Conservation (phyloP, 2,888 invertebrate species). For the Epirrhoe alternata region DNA sequence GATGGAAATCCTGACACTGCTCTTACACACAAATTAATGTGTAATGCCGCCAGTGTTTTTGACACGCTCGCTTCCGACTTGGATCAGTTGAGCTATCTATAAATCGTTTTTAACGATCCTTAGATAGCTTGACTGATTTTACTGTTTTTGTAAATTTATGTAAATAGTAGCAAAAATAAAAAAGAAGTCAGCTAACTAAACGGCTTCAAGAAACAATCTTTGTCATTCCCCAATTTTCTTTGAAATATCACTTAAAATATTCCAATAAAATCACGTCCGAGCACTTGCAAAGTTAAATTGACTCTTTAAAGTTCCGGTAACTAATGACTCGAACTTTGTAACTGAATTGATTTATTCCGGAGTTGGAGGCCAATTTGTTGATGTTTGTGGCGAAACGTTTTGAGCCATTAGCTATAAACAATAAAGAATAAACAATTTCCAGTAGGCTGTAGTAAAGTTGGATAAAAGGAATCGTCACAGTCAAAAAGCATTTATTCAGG, state of each 20-base stretch:
- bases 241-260: slow-evolving; percentile 10
- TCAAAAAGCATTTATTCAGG: no score
- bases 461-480: slow-evolving; percentile 1
- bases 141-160: no score
- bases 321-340: slow-evolving; percentile 38
- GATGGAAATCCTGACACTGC: no score
- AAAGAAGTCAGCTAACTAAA: not conserved
- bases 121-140: no score
- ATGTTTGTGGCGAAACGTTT: slow-evolving; percentile 25
- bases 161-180: no score
- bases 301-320: slow-evolving; percentile 42
- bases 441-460: not conserved
- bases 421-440: slow-evolving; percentile 17
- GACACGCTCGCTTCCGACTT: no score
- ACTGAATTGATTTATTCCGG: slow-evolving; percentile 38
- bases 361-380: slow-evolving; percentile 37
- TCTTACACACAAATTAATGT: no score
- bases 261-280: slow-evolving; percentile 25
- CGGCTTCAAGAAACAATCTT: not conserved
- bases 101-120: no score
- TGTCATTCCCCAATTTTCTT: slow-evolving; percentile 7
- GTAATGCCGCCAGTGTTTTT: no score
- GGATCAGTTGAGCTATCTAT: no score
- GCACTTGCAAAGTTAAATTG: slow-evolving; percentile 42
- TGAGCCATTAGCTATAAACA: slow-evolving; percentile 13